Conservation (phyloP, 2,113 vertebrate genomes). For the Cranoglanis bouderius region DNA sequence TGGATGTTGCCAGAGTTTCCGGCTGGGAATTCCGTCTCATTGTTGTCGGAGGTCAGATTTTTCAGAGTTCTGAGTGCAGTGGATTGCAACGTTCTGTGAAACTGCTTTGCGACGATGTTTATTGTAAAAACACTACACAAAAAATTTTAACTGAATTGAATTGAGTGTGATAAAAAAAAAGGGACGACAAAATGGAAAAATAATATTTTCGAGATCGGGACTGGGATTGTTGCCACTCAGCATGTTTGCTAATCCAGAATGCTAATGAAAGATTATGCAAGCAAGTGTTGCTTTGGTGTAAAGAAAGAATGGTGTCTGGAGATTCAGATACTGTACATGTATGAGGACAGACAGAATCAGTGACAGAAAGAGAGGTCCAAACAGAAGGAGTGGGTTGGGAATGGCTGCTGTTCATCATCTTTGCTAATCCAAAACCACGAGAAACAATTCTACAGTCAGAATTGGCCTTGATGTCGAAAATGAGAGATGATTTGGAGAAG, state of each 20-base stretch:
- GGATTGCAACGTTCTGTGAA: background rate
- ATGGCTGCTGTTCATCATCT: background rate
- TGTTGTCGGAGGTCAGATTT: no score
- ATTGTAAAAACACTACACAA: background rate
- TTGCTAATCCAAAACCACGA: background rate
- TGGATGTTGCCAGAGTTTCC: background rate
- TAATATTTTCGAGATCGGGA: background rate
- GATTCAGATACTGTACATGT: slow-evolving; percentile 9
- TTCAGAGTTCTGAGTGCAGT: background rate
- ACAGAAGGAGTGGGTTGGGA: background rate
- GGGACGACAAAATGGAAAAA: background rate
- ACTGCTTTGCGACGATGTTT: no score
- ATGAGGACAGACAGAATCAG: background rate
- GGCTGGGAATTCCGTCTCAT: background rate
- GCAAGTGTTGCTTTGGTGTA: background rate
- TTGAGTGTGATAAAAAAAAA: background rate
- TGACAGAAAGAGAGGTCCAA: no score
- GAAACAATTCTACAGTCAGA: background rate
- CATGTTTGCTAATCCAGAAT: background rate
- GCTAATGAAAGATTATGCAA: slow-evolving; percentile 4
- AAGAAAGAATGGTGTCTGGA: slow-evolving; percentile 5
- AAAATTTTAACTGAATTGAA: background rate
- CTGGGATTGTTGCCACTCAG: background rate
- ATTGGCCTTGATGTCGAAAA: no score
- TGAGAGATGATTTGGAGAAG: background rate